These are phyloP conservation scores for Rhinophrynus dorsalis DNA, from an alignment of 2,797 vertebrate species.

Conservation along the genomic window DNA sequence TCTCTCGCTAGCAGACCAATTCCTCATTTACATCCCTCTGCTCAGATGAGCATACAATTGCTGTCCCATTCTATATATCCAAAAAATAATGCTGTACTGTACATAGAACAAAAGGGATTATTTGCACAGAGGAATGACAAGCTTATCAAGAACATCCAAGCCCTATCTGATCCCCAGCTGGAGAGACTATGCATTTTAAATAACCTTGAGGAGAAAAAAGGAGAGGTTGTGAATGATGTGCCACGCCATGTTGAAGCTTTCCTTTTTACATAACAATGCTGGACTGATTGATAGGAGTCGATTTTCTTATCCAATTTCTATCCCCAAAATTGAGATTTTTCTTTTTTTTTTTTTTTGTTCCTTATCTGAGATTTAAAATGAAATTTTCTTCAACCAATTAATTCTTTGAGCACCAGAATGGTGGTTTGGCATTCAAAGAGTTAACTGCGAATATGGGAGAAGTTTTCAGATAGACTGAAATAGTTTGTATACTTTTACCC, in stretches of 20 bases:
- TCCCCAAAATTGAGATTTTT: background rate
- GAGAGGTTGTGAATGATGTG: background rate
- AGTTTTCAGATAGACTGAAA: no score
- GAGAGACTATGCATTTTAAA: slow-evolving; percentile 2
- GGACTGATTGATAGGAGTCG: background rate
- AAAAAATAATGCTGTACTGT: background rate
- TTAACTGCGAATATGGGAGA: no score
- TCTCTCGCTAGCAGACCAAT: slow-evolving; percentile 4
- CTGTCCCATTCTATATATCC: background rate
- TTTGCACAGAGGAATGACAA: slow-evolving; percentile 1
- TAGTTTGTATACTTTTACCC: no score
- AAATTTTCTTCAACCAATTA: no score
- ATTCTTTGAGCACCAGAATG: no score
- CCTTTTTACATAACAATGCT: background rate
- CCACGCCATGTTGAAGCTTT: background rate
- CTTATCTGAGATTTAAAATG: background rate
- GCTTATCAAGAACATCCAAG: slow-evolving; percentile 6
- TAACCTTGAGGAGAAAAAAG: background rate
- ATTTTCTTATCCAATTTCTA: background rate
- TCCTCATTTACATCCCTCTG: slow-evolving; percentile 1
- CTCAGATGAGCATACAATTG: slow-evolving; percentile 2
- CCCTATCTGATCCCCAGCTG: slow-evolving; percentile 2
- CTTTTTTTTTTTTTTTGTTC: background rate
- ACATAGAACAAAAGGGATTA: background rate
- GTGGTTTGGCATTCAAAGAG: no score